Base-by-base conservation (phyloP, 2,113 vertebrate species). In the Pomatostomus ruficeps region DNA sequence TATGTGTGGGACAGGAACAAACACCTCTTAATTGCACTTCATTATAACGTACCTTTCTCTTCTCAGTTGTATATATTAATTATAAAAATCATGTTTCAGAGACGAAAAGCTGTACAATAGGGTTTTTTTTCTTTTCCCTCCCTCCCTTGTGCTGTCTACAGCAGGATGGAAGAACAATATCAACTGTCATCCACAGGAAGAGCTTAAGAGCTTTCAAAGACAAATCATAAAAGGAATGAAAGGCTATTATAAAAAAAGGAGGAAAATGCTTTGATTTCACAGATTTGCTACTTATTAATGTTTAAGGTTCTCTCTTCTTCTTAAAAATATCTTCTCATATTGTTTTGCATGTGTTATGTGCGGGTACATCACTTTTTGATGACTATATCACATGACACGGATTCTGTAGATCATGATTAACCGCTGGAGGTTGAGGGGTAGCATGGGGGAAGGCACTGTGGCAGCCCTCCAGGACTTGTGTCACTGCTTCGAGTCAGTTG, bases 11-110 rank as follows among this genome's bases (percentile, higher is more conserved):
- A 97, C 97, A 98, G 97, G 98, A 98, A 98, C 98, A 98, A 98
- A 98, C 98, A 98, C 98, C 97, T 98, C 98, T 98, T 98, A 98
- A 98, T 98, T 98, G 98, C 98, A 98, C 98, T 98, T 98, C 98
- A 98, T 98, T 98, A 98, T 98, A 98, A 98, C 96, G 97, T 98
- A 98, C 98, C 98, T 98, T 98, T 98, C 97, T 98, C 96, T 95
- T 97, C 97, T 97, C 96, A 51, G 97, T 98, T 98, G 98, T 98
- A 98, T 98, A 98, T 98, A 98, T 98, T 98, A 98, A 98, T 98
- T 98, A 98, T 98, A 98, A 98, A 98, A 98, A 98, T 98, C 97
- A 96, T 97, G 97, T 98, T 97, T 95, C 98, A 94, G 95, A 98
- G 97, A 92, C 49, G 91, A 98, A 97, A 96, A 97, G 96, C 96